Conservation (phyloP, 2,113 vertebrate genomes). For the Chaenocephalus aceratus region DNA sequence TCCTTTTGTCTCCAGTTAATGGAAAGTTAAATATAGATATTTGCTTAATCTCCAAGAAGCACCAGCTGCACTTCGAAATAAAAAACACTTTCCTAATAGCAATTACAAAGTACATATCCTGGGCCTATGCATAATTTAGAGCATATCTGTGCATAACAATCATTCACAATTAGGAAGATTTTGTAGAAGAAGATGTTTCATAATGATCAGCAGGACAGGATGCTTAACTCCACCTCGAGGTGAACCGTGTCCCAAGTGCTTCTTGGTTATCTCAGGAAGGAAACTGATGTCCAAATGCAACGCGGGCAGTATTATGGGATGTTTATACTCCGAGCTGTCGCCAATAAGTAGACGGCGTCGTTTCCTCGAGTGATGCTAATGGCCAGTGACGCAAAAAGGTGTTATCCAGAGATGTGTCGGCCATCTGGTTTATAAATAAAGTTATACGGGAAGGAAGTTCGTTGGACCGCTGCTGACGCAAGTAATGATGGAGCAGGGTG, state of each 20-base stretch:
- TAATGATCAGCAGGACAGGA: constrained; percentile 44
- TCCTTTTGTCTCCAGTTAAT: constrained; percentile 56
- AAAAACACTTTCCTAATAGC: constrained; percentile 38
- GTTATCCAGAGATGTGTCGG: constrained; percentile 59
- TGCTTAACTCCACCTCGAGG: constrained; percentile 8
- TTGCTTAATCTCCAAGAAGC: constrained; percentile 45
- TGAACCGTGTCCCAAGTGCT: constrained; percentile 24
- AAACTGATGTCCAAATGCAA: constrained; percentile 19
- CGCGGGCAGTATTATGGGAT: constrained; percentile 32
- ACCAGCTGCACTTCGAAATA: constrained; percentile 38
- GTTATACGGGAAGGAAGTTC: constrained; percentile 76
- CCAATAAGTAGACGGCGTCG: constrained; percentile 7
- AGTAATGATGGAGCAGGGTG: constrained; percentile 67
- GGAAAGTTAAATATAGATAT: constrained; percentile 70
- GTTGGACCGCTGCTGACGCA: constrained; percentile 64
- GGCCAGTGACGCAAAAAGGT: constrained; percentile 22
- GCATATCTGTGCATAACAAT: constrained; percentile 30
- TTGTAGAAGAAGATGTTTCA: background rate
- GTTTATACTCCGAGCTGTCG: constrained; percentile 56
- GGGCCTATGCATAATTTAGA: constrained; percentile 53
- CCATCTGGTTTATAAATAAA: constrained; percentile 79
- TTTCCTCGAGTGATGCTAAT: constrained; percentile 29
- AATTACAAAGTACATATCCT: constrained; percentile 43
- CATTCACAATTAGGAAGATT: background rate
- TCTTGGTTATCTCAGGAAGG: constrained; percentile 29